These are phyloP conservation scores for Eulimnadia texana DNA, from an alignment of 1,140 invertebrate species.

Conservation along the genomic window DNA sequence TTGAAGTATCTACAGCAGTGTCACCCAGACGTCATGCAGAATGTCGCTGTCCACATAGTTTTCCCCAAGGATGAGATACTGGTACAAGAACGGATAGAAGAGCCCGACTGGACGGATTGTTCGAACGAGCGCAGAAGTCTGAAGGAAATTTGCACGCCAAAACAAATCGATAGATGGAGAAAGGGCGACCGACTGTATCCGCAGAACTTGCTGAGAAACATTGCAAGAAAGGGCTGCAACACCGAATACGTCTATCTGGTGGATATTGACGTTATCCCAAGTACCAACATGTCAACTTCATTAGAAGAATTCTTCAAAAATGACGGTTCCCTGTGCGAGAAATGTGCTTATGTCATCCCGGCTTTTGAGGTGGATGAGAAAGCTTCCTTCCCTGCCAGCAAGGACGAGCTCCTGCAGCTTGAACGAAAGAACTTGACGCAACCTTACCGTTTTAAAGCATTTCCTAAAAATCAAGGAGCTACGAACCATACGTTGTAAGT, in stretches of 20 bases:
- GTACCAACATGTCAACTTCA: slow-evolving; percentile 42
- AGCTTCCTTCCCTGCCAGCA: slow-evolving; percentile 51
- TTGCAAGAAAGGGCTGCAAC: slow-evolving; percentile 68
- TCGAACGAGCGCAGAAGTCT: neutral
- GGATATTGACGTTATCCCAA: slow-evolving; percentile 72
- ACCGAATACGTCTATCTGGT: slow-evolving; percentile 61
- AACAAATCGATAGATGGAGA: neutral
- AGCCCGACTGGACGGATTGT: neutral
- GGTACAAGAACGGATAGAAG: slow-evolving; percentile 40
- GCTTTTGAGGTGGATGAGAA: slow-evolving; percentile 72
- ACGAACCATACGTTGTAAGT: slow-evolving; percentile 79
- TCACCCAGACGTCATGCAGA: neutral
- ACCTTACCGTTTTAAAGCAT: slow-evolving; percentile 84
- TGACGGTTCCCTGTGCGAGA: slow-evolving; percentile 20
- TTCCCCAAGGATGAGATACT: slow-evolving; percentile 48
- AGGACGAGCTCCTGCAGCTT: slow-evolving; percentile 55
- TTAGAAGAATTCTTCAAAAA: slow-evolving; percentile 49
- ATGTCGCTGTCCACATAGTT: slow-evolving; percentile 10
- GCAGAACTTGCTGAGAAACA: slow-evolving; percentile 69
- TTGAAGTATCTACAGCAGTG: slow-evolving; percentile 4
- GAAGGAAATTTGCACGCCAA: slow-evolving; percentile 18
- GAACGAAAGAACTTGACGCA: slow-evolving; percentile 59
- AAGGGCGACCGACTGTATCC: slow-evolving; percentile 30
- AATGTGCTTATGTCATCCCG: slow-evolving; percentile 78
- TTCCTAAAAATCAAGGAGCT: slow-evolving; percentile 79